These are phyloP conservation scores for Noctilio leporinus DNA, from an alignment of 2,113 vertebrate species.

Conservation along the genomic window DNA sequence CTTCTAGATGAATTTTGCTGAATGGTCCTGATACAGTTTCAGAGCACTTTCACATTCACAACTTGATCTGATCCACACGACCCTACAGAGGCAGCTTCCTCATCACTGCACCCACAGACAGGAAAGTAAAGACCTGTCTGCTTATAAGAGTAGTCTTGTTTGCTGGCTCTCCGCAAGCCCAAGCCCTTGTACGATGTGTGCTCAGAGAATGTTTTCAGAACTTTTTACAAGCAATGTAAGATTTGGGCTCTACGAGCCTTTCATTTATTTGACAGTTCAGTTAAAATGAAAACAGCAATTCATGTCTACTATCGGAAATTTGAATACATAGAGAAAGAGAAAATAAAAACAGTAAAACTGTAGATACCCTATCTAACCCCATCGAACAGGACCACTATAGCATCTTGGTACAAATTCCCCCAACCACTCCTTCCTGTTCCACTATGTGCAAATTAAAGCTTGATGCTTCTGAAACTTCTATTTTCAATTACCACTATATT, in stretches of 20 bases:
- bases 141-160: not conserved
- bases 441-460: not conserved
- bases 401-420: not conserved
- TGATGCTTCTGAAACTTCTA: not conserved
- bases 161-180: not conserved
- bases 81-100: not conserved
- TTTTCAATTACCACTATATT: not conserved
- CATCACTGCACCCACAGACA: too few species aligned
- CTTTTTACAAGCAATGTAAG: not conserved
- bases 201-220: not conserved
- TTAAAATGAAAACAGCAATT: not conserved
- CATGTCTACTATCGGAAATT: not conserved
- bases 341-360: not conserved
- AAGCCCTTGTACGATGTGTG: not conserved
- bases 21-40: not conserved
- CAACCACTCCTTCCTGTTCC: not conserved
- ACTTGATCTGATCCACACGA: not conserved
- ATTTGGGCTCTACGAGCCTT: not conserved
- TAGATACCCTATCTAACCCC: not conserved
- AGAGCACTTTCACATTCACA: not conserved
- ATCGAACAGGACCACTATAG: not conserved
- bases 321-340: not conserved
- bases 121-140: not conserved
- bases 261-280: not conserved
- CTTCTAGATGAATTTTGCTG: not conserved